These are phyloP conservation scores for Hyperoplus immaculatus DNA, from an alignment of 2,797 vertebrate genomes.

Conservation along the genomic window DNA sequence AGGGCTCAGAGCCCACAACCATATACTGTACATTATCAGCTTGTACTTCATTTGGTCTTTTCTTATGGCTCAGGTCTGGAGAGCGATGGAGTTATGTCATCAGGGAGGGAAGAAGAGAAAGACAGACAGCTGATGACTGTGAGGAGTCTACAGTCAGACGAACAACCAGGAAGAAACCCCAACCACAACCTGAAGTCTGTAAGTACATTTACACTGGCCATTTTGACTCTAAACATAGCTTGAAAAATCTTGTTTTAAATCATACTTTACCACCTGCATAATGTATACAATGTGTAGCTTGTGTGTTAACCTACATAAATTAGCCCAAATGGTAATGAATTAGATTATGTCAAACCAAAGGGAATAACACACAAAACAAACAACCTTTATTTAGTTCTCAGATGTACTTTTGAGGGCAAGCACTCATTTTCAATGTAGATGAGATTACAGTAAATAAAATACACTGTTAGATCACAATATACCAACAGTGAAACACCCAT, in stretches of 20 bases:
- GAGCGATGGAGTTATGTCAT: conserved; percentile 7
- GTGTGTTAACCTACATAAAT: background rate
- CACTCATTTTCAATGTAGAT: too few relatives aligned
- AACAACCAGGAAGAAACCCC: conserved; percentile 59
- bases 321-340: background rate
- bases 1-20: background rate
- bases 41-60: background rate
- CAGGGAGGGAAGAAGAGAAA: conserved; percentile 26
- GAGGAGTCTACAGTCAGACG: background rate
- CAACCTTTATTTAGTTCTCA: too few relatives aligned
- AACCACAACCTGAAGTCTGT: conserved; percentile 72
- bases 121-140: background rate
- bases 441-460: too few relatives aligned
- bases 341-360: background rate
- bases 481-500: too few relatives aligned
- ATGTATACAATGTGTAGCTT: background rate
- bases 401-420: too few relatives aligned
- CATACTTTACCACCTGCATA: too few relatives aligned
- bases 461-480: too few relatives aligned
- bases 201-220: conserved; percentile 53
- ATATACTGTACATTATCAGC: background rate
- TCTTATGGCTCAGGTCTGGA: conserved; percentile 35
- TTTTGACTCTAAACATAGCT: background rate
- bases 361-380: background rate
- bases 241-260: background rate